These are phyloP conservation scores for Zaprionus inermis DNA, from an alignment of 1,140 invertebrate species.

Conservation along the genomic window DNA sequence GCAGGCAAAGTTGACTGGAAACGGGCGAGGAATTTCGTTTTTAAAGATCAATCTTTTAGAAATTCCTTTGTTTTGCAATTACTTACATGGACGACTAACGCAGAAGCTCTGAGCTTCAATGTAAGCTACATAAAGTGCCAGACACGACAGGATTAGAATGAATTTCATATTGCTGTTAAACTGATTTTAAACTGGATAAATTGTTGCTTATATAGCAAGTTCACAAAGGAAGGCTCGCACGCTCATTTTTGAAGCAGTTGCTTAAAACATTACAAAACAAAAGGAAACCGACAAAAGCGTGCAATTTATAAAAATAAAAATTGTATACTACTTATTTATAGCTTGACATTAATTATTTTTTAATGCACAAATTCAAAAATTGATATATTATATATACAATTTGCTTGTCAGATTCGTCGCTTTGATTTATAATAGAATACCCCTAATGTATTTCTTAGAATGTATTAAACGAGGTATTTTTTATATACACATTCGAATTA, in stretches of 20 bases:
- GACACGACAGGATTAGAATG: conserved; percentile 28
- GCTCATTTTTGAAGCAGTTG: neutral
- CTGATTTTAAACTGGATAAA: conserved; percentile 6
- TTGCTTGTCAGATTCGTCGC: neutral
- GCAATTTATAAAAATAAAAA: neutral
- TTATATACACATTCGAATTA: conserved; percentile 14
- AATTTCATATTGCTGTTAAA: conserved; percentile 37
- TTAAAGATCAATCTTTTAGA: neutral
- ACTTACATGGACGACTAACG: conserved; percentile 22
- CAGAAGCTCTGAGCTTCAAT: conserved; percentile 12
- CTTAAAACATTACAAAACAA: conserved; percentile 1
- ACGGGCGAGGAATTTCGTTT: neutral
- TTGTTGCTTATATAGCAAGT: conserved; percentile 21
- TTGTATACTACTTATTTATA: neutral
- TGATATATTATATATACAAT: too few relatives aligned
- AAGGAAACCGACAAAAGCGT: neutral
- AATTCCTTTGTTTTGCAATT: neutral
- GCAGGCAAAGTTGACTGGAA: neutral
- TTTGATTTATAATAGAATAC: neutral
- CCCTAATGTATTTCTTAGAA: conserved; percentile 1
- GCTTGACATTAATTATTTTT: neutral
- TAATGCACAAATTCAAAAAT: neutral
- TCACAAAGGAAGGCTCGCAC: neutral
- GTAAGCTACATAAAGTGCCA: conserved; percentile 16
- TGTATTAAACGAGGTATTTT: conserved; percentile 14